Base-by-base conservation (phyloP, 2,888 invertebrate genomes). In the Trichopoda pennipes region DNA sequence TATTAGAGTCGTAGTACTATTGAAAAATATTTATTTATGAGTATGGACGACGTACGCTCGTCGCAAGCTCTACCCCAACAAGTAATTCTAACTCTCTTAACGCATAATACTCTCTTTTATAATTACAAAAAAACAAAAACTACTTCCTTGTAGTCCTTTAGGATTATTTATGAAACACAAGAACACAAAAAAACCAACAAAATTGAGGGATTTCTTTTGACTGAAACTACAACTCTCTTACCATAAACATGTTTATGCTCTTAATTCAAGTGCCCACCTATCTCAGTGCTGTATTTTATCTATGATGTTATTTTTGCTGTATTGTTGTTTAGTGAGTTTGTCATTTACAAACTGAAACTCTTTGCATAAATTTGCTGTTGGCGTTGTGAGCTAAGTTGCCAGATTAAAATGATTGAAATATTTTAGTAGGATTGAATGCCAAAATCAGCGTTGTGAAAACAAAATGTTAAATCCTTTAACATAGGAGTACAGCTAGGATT, bases 111-210 rank as follows among this genome's bases (percentile, higher is more conserved):
- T 74, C 75, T 58, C 38, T 35, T 17, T 55, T n/a, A 21, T 35
- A 8, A 35, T 3, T 12, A 19, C n/a, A n/a, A n/a, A n/a, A n/a
- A n/a, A n/a, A n/a, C n/a, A n/a, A 1, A 23, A 72, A 61, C 42
- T n/a, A 72, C 64, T 78, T 78, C 70, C 78, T 78, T 32, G 64
- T 72, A 64, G 70, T 77, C 77, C 77, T 77, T 77, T 32, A 14
- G 28, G 28, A 16, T 12, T 47, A 58, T 69, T 32, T 32, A 17
- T 38, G 16, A 38, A 28, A 32, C 35, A 47, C 28, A 0, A 1
- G 16, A 21, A 58, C 10, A 28, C 2, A 28, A 53, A 28, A 23
- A 17, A 72, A 42, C 17, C 19, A 32, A 32, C 1, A 56, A 32
- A 16, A 2, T 10, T 3, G 35, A 6, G 28, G 44, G 16, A 12